Conservation (phyloP, 2,888 invertebrate genomes). For the Agrochola lota region DNA sequence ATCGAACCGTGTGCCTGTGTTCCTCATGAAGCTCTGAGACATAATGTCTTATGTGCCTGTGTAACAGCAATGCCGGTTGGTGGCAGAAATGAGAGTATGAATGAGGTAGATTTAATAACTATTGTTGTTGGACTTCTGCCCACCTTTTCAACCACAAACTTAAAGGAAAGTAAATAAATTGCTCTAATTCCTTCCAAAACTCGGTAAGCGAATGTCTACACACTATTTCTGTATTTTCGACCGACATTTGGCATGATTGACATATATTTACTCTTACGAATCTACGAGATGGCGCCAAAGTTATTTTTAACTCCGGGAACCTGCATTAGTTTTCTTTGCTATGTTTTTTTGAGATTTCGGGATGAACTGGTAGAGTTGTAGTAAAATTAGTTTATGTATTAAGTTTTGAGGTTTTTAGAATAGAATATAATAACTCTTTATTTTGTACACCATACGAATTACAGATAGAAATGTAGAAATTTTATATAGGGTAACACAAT, state of each 20-base stretch:
- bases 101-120: neutral
- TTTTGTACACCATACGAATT: neutral
- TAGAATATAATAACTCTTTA: neutral
- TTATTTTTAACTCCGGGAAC: slow-evolving; percentile 64
- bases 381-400: neutral
- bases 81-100: neutral
- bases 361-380: neutral
- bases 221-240: slow-evolving; percentile 63
- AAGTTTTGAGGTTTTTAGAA: neutral
- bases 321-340: slow-evolving; percentile 55
- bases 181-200: slow-evolving; percentile 47
- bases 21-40: neutral
- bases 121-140: slow-evolving; percentile 5
- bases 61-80: neutral
- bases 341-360: slow-evolving; percentile 33
- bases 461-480: too few relatives aligned
- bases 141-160: slow-evolving; percentile 1
- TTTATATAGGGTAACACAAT: too few relatives aligned
- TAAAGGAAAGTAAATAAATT: slow-evolving; percentile 33
- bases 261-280: slow-evolving; percentile 69
- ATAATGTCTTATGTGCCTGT: neutral
- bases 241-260: slow-evolving; percentile 67
- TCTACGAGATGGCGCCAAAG: slow-evolving; percentile 64
- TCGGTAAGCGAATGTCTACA: slow-evolving; percentile 51
- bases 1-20: too few relatives aligned